phyloP scores from a whole-genome alignment of 53 echinoderm and acorn worm species.

The Luidia sarsii region DNA sequence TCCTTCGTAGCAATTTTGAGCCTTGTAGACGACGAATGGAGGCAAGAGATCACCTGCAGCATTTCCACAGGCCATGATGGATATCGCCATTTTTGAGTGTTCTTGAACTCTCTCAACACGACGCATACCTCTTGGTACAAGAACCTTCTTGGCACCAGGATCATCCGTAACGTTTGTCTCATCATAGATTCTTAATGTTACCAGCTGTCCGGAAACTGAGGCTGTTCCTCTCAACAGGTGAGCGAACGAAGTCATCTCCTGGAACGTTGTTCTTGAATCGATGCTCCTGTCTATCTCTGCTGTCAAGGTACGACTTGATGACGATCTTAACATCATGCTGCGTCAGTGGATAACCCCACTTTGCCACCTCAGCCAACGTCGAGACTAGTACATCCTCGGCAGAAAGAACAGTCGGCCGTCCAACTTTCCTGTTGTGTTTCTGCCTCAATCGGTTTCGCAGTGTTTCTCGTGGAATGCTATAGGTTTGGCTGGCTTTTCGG shows the following conservation, averaged over 20 bases:
- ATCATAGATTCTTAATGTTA: conserved; percentile 7
- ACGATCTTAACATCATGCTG: background rate
- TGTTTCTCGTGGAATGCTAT: background rate
- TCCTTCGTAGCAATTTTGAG: conserved; percentile 39
- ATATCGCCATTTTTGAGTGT: conserved; percentile 49
- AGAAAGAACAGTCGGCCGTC: background rate
- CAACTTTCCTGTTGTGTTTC: background rate
- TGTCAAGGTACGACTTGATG: background rate
- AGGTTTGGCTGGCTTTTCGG: background rate
- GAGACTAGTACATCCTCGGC: background rate
- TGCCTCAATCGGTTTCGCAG: background rate
- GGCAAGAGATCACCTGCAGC: conserved; percentile 23
- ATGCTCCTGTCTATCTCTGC: background rate
- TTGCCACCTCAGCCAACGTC: background rate
- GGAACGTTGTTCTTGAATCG: background rate
- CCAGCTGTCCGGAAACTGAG: background rate
- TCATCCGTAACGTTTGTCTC: conserved; percentile 31
- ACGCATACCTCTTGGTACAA: background rate
- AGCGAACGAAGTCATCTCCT: background rate
- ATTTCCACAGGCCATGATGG: conserved; percentile 51
- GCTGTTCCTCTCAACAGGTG: background rate
- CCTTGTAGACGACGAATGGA: conserved; percentile 53
- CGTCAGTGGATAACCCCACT: conserved; percentile 6
- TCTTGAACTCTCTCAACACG: conserved; percentile 1
- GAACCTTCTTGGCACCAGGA: conserved; percentile 14